phyloP scores from a whole-genome alignment of 1,140 invertebrate species.

The Ooceraea biroi region DNA sequence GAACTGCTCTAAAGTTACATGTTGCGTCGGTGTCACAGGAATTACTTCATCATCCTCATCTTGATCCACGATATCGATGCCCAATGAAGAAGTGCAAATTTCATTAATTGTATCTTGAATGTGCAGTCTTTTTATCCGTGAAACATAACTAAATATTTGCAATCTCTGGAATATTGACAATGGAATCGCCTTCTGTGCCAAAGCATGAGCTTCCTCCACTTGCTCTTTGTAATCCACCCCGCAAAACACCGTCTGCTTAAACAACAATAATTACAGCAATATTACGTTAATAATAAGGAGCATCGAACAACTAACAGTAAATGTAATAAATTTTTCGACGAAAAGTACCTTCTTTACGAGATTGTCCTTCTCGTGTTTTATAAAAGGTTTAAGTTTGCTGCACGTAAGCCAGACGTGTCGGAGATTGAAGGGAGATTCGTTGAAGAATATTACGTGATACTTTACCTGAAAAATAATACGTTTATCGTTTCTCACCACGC shows the following conservation, averaged over 20 bases:
- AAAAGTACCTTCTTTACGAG: constrained; percentile 67
- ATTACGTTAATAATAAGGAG: background rate
- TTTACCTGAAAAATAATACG: constrained; percentile 85
- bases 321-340: background rate
- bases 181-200: constrained; percentile 82
- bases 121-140: constrained; percentile 77
- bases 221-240: constrained; percentile 69
- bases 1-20: too few relatives aligned
- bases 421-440: constrained; percentile 85
- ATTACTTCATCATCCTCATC: too few relatives aligned
- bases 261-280: constrained; percentile 1
- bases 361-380: constrained; percentile 74
- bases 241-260: constrained; percentile 17
- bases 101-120: too few relatives aligned
- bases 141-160: constrained; percentile 84
- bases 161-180: constrained; percentile 81
- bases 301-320: too few relatives aligned
- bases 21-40: too few relatives aligned
- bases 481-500: too few relatives aligned
- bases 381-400: constrained; percentile 83
- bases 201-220: constrained; percentile 77
- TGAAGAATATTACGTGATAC: constrained; percentile 89
- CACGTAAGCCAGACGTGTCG: constrained; percentile 87
- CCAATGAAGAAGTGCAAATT: too few relatives aligned
- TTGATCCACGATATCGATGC: too few relatives aligned